Conservation (phyloP, 1,140 invertebrate species). For the Elysia chlorotica region DNA sequence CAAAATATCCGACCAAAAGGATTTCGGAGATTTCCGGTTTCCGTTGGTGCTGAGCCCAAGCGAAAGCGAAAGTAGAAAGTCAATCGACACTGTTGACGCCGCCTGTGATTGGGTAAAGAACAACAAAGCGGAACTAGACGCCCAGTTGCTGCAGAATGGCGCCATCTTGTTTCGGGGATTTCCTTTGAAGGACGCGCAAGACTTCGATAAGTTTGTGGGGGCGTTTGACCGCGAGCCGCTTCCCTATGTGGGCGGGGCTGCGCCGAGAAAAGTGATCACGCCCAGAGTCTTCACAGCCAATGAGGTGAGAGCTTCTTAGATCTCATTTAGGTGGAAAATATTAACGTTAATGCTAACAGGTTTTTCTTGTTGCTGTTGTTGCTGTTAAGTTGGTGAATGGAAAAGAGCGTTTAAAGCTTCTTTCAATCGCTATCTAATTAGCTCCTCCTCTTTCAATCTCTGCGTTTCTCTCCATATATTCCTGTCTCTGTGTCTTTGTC, state of each 20-base stretch:
- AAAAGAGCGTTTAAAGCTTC: too few relatives aligned
- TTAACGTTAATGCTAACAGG: too few relatives aligned
- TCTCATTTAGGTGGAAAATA: too few relatives aligned
- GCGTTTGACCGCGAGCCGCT: constrained; percentile 38
- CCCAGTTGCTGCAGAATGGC: constrained; percentile 39
- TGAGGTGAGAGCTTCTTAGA: too few relatives aligned
- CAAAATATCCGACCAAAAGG: constrained; percentile 39
- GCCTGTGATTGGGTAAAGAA: constrained; percentile 29
- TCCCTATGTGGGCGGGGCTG: constrained; percentile 48
- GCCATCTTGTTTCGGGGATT: constrained; percentile 49
- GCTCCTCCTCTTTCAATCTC: too few relatives aligned
- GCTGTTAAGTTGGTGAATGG: too few relatives aligned
- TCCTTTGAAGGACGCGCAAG: constrained; percentile 35
- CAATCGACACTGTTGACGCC: neutral
- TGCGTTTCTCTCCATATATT: too few relatives aligned
- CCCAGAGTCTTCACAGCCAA: constrained; percentile 52
- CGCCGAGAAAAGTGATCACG: constrained; percentile 35
- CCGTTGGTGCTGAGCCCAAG: constrained; percentile 32
- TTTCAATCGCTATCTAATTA: too few relatives aligned
- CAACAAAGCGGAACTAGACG: constrained; percentile 28
- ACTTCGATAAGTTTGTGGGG: constrained; percentile 47
- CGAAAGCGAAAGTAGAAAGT: neutral
- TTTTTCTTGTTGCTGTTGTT: too few relatives aligned
- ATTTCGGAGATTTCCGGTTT: constrained; percentile 34
- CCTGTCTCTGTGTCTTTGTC: too few relatives aligned